These are phyloP conservation scores for Neolamprologus longior DNA, from an alignment of 2,113 vertebrate species.

Conservation along the genomic window DNA sequence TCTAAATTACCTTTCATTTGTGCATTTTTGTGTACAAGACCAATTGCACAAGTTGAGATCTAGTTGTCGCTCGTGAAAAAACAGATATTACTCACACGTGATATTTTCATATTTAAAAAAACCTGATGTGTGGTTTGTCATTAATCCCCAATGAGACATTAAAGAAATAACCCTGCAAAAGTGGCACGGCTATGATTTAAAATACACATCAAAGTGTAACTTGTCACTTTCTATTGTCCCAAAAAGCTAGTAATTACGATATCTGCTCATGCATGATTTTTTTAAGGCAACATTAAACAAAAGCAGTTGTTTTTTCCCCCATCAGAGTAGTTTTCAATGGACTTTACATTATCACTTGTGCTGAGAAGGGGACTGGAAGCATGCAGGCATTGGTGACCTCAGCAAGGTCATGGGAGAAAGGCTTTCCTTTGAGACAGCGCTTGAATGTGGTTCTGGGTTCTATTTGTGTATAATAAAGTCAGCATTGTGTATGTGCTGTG, in stretches of 20 bases:
- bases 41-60: neutral
- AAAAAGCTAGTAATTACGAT: conserved; percentile 35
- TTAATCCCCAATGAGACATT: neutral
- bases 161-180: neutral
- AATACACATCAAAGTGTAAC: neutral
- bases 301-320: conserved; percentile 23
- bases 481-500: neutral
- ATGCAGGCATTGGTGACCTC: conserved; percentile 6
- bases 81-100: neutral
- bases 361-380: neutral
- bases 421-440: conserved; percentile 7
- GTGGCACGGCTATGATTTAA: conserved; percentile 21
- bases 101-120: neutral
- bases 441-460: neutral
- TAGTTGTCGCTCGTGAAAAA: neutral
- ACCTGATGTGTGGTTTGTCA: neutral
- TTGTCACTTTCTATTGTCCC: conserved; percentile 21
- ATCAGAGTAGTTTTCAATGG: conserved; percentile 28
- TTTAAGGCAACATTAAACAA: conserved; percentile 1
- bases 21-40: neutral
- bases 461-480: conserved; percentile 46
- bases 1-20: neutral
- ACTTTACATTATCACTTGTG: conserved; percentile 3
- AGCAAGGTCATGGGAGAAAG: conserved; percentile 37
- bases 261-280: neutral